Evolutionary conservation across 92 coral and sea anemone species (phyloP).

Genomic region (Porites rus): DNA sequence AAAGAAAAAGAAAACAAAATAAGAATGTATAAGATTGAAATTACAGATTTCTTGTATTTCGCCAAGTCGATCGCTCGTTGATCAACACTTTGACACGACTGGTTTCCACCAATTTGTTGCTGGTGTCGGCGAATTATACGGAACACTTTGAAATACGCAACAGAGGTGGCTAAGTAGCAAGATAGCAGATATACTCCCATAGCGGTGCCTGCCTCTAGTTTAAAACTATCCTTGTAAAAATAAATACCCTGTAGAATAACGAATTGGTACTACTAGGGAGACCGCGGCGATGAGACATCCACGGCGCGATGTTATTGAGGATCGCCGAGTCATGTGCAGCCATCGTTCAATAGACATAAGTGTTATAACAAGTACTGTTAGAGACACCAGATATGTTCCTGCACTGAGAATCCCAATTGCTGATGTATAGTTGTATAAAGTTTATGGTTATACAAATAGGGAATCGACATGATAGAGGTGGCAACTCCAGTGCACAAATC

Average conservation of each 20-base stretch:
- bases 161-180: neutral
- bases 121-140: neutral
- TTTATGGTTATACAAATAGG: neutral
- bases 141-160: neutral
- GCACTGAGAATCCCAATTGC: neutral
- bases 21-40: neutral
- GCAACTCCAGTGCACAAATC: slow-evolving; percentile 23
- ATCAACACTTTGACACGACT: neutral
- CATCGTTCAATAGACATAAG: slow-evolving; percentile 27
- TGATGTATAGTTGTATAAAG: too few species aligned
- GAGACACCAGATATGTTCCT: neutral
- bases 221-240: too few species aligned
- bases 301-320: neutral
- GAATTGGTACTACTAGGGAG: neutral
- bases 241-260: too few species aligned
- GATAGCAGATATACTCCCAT: too few species aligned
- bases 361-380: neutral
- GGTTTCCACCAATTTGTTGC: neutral
- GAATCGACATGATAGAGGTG: neutral
- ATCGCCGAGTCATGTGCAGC: slow-evolving; percentile 18
- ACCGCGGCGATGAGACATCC: neutral
- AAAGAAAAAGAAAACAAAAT: slow-evolving; percentile 5
- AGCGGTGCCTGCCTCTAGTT: too few species aligned
- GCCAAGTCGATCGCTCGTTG: neutral
- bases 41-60: neutral